Evolutionary conservation across 2,113 vertebrate genomes (phyloP).

Genomic region (Datnioides undecimradiatus): DNA sequence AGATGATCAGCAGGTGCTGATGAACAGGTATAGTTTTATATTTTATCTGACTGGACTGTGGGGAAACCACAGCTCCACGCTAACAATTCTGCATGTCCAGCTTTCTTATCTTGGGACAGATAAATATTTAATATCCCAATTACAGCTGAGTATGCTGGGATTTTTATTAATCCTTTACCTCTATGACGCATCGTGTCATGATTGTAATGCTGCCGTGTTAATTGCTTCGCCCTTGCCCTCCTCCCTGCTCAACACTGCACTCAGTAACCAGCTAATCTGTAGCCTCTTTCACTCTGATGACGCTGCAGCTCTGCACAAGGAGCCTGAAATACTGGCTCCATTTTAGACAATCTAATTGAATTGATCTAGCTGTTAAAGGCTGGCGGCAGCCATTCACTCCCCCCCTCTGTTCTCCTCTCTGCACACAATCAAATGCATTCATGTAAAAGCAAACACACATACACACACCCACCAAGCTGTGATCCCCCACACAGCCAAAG

Average conservation of each 20-base stretch:
- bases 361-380: conserved; percentile 67
- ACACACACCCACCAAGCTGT: conserved; percentile 18
- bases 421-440: conserved; percentile 62
- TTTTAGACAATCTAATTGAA: conserved; percentile 75
- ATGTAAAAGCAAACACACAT: conserved; percentile 56
- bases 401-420: conserved; percentile 22
- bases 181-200: conserved; percentile 13
- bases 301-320: conserved; percentile 47
- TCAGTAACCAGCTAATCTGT: conserved; percentile 53
- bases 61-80: background rate
- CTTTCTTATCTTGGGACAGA: background rate
- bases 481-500: conserved; percentile 35
- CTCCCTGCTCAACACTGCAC: conserved; percentile 37
- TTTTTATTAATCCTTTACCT: background rate
- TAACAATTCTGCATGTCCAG: background rate
- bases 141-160: background rate
- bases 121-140: conserved; percentile 24
- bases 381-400: conserved; percentile 51
- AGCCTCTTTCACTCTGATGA: conserved; percentile 57
- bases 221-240: conserved; percentile 23
- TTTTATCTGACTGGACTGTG: background rate
- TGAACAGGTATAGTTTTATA: background rate
- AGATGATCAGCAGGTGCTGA: background rate
- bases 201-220: conserved; percentile 32
- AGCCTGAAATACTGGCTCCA: conserved; percentile 72